These are phyloP conservation scores for Melozone crissalis DNA, from an alignment of 2,113 vertebrate genomes.

Conservation along the genomic window DNA sequence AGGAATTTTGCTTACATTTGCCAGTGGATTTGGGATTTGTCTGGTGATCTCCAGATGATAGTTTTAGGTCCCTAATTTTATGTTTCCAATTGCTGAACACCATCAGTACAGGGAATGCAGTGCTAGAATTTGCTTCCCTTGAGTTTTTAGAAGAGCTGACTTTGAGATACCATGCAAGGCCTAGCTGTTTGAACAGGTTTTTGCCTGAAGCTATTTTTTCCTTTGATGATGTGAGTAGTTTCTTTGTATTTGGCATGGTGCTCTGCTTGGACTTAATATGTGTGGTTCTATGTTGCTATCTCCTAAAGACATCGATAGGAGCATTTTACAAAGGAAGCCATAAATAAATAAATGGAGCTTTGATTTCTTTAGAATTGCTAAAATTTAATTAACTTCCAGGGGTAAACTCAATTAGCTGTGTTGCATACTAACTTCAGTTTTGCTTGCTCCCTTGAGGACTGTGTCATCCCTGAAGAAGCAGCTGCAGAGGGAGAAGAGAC, in stretches of 20 bases:
- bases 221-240: constrained; percentile 18
- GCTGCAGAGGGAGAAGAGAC: not conserved
- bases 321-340: constrained; percentile 32
- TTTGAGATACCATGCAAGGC: not conserved
- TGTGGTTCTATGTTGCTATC: constrained; percentile 10
- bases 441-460: not conserved
- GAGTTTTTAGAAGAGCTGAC: constrained; percentile 23
- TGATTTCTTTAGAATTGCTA: constrained; percentile 48
- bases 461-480: not conserved
- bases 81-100: not conserved
- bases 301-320: not conserved
- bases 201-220: constrained; percentile 16
- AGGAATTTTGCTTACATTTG: not conserved
- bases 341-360: constrained; percentile 52
- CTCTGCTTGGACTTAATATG: constrained; percentile 1
- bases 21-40: not conserved
- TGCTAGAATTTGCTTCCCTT: not conserved
- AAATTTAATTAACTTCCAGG: constrained; percentile 57
- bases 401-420: constrained; percentile 26
- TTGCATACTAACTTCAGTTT: not conserved
- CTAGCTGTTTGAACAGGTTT: constrained; percentile 3
- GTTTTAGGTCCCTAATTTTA: not conserved
- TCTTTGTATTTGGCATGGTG: not conserved
- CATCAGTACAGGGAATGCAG: not conserved
- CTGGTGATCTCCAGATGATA: not conserved